These are phyloP conservation scores for Belonocnema kinseyi DNA, from an alignment of 1,140 invertebrate species.

Conservation along the genomic window DNA sequence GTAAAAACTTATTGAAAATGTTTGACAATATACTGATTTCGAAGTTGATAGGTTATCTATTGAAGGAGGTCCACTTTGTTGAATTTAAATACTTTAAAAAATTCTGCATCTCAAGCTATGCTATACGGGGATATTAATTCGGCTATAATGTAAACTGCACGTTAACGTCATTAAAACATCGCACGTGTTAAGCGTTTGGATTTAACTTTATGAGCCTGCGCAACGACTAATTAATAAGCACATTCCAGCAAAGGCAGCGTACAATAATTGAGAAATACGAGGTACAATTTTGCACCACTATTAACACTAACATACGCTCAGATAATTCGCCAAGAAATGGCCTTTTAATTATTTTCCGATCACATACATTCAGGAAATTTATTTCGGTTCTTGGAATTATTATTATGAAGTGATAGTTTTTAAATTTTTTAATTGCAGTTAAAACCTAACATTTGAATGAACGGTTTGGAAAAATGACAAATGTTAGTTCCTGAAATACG, in stretches of 20 bases:
- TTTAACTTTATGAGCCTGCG: constrained; percentile 28
- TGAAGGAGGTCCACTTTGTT: background rate
- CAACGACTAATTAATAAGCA: constrained; percentile 29
- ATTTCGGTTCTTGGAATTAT: no score
- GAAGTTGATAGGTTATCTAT: background rate
- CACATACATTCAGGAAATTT: background rate
- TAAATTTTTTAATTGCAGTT: no score
- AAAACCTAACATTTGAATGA: no score
- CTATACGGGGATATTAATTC: constrained; percentile 15
- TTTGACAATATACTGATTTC: no score
- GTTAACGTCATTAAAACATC: constrained; percentile 26
- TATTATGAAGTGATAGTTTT: no score
- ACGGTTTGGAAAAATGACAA: no score
- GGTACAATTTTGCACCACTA: background rate
- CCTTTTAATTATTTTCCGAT: background rate
- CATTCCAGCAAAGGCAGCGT: constrained; percentile 14
- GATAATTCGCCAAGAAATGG: background rate
- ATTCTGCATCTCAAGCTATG: background rate
- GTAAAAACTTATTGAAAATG: no score
- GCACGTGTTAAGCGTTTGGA: constrained; percentile 26
- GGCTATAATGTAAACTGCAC: constrained; percentile 17
- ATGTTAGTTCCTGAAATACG: no score
- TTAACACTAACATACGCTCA: background rate
- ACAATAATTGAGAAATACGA: constrained; percentile 21
- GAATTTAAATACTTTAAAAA: constrained; percentile 23